Conservation (phyloP, 2,888 invertebrate genomes). For the Mesorhabditis sp. region DNA sequence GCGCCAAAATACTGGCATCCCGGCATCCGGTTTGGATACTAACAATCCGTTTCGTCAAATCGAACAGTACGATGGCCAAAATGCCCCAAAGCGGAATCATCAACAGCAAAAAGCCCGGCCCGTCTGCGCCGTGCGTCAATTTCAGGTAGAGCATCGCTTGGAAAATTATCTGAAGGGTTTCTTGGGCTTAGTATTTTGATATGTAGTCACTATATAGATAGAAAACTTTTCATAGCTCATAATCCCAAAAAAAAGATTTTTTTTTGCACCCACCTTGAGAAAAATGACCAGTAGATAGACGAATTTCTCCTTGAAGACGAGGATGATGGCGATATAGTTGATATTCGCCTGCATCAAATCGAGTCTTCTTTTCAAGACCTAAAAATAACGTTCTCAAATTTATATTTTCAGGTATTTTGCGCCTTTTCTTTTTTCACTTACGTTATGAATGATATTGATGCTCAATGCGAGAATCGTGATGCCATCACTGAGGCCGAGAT, state of each 20-base stretch:
- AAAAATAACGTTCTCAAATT: background rate
- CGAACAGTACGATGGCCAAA: background rate
- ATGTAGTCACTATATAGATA: no score
- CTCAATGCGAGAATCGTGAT: background rate
- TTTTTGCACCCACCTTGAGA: background rate
- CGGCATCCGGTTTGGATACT: background rate
- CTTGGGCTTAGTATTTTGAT: no score
- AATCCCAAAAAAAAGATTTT: no score
- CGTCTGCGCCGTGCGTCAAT: background rate
- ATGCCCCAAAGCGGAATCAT: background rate
- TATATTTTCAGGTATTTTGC: background rate
- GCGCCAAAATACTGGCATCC: no score
- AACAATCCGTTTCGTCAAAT: background rate
- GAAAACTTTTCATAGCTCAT: no score
- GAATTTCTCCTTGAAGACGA: background rate
- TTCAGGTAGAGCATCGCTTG: background rate
- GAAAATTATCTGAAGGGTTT: background rate
- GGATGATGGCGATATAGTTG: no score
- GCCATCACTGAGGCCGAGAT: background rate
- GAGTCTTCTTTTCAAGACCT: background rate
- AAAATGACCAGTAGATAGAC: background rate
- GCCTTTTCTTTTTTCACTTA: background rate
- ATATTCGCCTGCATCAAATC: background rate
- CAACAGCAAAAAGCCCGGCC: background rate
- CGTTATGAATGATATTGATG: background rate